Base-by-base conservation (phyloP, 2,888 invertebrate genomes). In the Notocelia uddmanniana region DNA sequence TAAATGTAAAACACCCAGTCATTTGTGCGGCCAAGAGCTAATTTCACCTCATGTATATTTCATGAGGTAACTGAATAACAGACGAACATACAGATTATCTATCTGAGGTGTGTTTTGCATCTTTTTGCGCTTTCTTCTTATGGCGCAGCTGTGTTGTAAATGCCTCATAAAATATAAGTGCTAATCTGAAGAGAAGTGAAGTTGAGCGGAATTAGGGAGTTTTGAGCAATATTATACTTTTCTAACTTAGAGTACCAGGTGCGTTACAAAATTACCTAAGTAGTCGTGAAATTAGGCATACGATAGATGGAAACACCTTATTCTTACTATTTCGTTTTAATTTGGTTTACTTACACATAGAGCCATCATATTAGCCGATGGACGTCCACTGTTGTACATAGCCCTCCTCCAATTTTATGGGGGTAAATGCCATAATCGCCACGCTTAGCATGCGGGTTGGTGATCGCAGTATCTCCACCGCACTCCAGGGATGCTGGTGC, bases 1-100 rank as follows among this genome's bases (percentile, higher is more conserved):
- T 85, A 87, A 85, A 87, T 85, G 85, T 81, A 82, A 85, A 87
- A 70, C 80, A 77, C 73, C 78, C 75, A 77, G 81, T 83, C 84
- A 31, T 73, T 69, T 60, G 60, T 55, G 48, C 48, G 71, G 73
- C 71, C 76, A 69, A 73, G 75, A 77, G 81, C 84, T 87, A 87
- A 88, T 87, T 85, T 80, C 76, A 73, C 34, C 83, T 85, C 83
- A 87, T 88, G 82, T 83, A 83, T 87, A 85, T 87, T 87, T 85
- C 82, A 85, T 83, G 77, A 74, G 76, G 75, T 80, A 78, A 82
- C 81, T 80, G 83, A 83, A 84, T 85, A 85, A 87, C 83, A 81
- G 74, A 71, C 74, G 75, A 73, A 77, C 80, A 79, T 79, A 78
- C 77, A 54, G 68, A 48, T 69, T 62, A 73, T 69, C 26, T 21